A percentile compares a stretch with the other conserved stretches of the same genome.
Evolutionary conservation across 2,888 invertebrate species (phyloP).

Genomic region (Tenthredo mesomela): DNA sequence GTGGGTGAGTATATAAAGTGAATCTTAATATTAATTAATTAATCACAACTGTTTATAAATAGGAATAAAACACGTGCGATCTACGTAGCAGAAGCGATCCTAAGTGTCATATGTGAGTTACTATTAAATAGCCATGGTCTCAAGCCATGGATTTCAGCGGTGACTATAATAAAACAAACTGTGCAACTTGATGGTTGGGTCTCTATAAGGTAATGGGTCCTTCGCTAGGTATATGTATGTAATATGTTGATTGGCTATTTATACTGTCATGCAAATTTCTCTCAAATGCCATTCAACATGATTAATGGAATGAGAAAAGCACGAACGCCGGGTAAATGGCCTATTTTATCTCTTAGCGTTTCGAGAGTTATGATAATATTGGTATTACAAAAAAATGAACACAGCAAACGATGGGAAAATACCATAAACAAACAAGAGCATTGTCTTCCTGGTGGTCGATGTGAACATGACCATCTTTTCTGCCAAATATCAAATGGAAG

Average conservation of each 20-base stretch:
- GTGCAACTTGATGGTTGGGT: constrained; percentile 51
- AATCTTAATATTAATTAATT: constrained; percentile 43
- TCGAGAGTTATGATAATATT: not conserved
- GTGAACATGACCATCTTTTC: not conserved
- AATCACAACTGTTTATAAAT: constrained; percentile 47
- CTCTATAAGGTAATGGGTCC: constrained; percentile 52
- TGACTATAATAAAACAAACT: constrained; percentile 60
- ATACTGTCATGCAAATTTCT: constrained; percentile 43
- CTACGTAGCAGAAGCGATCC: constrained; percentile 67
- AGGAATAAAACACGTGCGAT: constrained; percentile 67
- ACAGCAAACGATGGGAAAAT: constrained; percentile 3
- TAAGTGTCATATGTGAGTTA: constrained; percentile 64
- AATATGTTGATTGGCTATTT: not conserved
- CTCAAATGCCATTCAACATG: constrained; percentile 32
- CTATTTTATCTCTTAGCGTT: constrained; percentile 7
- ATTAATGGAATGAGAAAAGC: constrained; percentile 15
- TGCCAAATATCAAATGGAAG: constrained; percentile 1
- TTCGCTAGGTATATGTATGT: constrained; percentile 43
- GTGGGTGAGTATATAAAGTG: not conserved
- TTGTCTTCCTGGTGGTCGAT: not conserved
- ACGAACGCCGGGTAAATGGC: constrained; percentile 20
- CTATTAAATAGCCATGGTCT: constrained; percentile 74
- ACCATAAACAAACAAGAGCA: not conserved
- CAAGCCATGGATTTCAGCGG: constrained; percentile 77
- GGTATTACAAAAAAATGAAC: not conserved